Conservation (phyloP, 2,113 vertebrate species). For the Muscicapa adusta region DNA sequence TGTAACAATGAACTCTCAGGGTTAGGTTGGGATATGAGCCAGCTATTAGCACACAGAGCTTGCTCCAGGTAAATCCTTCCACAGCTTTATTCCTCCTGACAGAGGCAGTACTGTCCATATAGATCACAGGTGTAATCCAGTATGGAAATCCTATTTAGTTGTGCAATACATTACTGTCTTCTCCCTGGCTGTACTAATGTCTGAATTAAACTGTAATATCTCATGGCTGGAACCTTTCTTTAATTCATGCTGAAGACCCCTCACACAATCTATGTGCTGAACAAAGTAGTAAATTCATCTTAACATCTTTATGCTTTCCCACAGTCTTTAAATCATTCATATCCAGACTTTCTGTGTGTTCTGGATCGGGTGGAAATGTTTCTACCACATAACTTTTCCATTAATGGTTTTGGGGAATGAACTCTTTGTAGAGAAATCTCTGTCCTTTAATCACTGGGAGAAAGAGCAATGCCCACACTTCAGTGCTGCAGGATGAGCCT, state of each 20-base stretch:
- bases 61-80: neutral
- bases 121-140: neutral
- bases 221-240: constrained; percentile 13
- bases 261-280: constrained; percentile 2
- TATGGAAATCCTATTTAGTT: neutral
- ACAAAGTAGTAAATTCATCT: constrained; percentile 52
- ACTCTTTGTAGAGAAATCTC: neutral
- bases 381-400: constrained; percentile 9
- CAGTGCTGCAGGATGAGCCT: neutral
- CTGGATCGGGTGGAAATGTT: neutral
- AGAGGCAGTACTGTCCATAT: neutral
- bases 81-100: neutral
- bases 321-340: constrained; percentile 47
- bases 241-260: constrained; percentile 34
- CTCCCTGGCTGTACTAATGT: neutral
- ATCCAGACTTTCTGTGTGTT: neutral
- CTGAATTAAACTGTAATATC: constrained; percentile 21
- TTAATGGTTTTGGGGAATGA: neutral
- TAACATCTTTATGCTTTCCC: constrained; percentile 29
- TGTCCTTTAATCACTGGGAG: neutral
- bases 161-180: neutral
- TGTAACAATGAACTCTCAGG: neutral
- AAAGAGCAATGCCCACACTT: neutral
- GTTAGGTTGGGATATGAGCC: neutral
- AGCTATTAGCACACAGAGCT: neutral